Evolutionary conservation across 2,888 invertebrate genomes (phyloP), one percentile per base, ranked within the genome.

Genomic region (Dynastes tityus): DNA sequence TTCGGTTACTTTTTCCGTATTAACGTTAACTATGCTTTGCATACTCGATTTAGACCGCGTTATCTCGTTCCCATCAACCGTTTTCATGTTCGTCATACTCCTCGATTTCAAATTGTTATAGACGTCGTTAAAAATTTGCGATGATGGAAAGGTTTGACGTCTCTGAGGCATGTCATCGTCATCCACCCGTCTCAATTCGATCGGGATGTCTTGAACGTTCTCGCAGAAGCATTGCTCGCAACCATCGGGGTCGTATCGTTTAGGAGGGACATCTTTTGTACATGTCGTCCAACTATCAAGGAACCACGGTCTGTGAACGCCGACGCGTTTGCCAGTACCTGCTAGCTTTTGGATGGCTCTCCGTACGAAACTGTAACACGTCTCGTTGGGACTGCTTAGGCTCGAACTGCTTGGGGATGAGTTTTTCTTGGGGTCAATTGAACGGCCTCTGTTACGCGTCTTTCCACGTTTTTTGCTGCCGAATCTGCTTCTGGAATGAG

Each of bases 281-380:
- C 85, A 88, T 71, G 87, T 83, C 74, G 93, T 93, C 95, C 95
- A 96, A 0, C 95, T 95, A 70, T 95, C 95, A 13, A 96, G 90
- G 86, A 96, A 96, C 94, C 94, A 94, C 6, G 94, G 93, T 80
- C 85, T 81, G 76, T 86, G 84, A 49, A 85, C 85, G 55, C 94
- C 91, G 74, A 89, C 89, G 40, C 92, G 88, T 80, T 90, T 90
- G 0, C 91, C 90, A 11, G 75, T 76, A 2, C 96, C 95, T 2
- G 96, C 96, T 71, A 96, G 89, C 89, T 96, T 94, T 91, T 96
- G 88, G 71, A 97, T 91, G 11, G 97, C 97, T 85, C 96, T 92
- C 67, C 97, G 91, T 4, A 97, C 96, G 87, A 97, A 97, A 84
- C 97, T 97, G 89, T 97, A 97, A 87, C 97, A 97, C 2, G 97